These are phyloP conservation scores for Andrena bicolor DNA, from an alignment of 2,888 invertebrate species.

Conservation along the genomic window DNA sequence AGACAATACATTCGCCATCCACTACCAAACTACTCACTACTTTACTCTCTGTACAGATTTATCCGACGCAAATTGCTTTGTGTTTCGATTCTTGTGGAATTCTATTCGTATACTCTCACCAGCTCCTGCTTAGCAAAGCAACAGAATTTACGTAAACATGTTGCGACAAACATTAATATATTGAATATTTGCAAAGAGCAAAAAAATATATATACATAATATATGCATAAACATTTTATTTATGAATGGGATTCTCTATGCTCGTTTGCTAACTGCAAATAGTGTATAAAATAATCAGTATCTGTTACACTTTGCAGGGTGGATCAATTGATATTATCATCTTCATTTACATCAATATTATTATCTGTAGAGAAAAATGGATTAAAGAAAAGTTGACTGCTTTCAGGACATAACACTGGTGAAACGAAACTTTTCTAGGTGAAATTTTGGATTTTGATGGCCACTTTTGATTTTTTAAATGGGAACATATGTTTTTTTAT, in stretches of 20 bases:
- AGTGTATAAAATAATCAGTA: neutral
- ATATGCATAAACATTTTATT: constrained; percentile 67
- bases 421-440: too few relatives aligned
- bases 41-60: constrained; percentile 78
- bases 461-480: too few relatives aligned
- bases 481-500: too few relatives aligned
- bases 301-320: too few relatives aligned
- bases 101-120: constrained; percentile 73
- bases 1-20: constrained; percentile 85
- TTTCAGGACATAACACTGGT: too few relatives aligned
- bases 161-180: constrained; percentile 74
- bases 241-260: constrained; percentile 73
- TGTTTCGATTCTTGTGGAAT: constrained; percentile 75
- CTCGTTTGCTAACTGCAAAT: constrained; percentile 34
- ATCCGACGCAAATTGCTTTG: constrained; percentile 78
- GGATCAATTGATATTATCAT: too few relatives aligned
- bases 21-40: constrained; percentile 77
- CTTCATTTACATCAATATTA: too few relatives aligned
- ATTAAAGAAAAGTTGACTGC: too few relatives aligned
- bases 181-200: constrained; percentile 79
- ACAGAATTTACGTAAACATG: constrained; percentile 68
- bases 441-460: too few relatives aligned
- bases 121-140: constrained; percentile 78
- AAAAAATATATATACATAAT: constrained; percentile 66
- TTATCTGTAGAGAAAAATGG: too few relatives aligned